Evolutionary conservation across 2,888 invertebrate species (phyloP).

Genomic region (Aporophyla lueneburgensis): DNA sequence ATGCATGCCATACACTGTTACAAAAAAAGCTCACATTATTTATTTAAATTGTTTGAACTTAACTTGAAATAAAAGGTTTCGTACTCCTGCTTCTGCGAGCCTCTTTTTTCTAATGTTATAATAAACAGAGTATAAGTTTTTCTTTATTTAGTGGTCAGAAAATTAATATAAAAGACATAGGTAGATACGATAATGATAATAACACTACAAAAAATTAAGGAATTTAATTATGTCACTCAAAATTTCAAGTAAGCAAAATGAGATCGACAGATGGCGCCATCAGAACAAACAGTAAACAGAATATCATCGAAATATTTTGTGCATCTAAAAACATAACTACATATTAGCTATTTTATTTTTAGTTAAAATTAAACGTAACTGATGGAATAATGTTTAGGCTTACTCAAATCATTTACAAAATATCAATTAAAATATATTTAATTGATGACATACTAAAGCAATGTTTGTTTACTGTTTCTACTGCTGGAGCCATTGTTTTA

Average conservation of each 20-base stretch:
- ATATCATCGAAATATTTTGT: background rate
- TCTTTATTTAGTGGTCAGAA: background rate
- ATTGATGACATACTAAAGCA: background rate
- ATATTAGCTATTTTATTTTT: background rate
- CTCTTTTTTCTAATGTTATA: no score
- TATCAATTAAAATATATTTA: background rate
- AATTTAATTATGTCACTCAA: background rate
- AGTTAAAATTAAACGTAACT: background rate
- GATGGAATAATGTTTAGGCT: background rate
- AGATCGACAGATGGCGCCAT: background rate
- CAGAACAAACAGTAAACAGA: constrained; percentile 2
- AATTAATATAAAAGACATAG: background rate
- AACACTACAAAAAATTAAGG: background rate
- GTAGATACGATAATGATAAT: background rate
- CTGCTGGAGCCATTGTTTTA: background rate
- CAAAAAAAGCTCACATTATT: no score
- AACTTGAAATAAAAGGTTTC: no score
- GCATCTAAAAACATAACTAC: no score
- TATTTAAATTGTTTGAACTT: no score
- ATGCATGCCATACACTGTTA: no score
- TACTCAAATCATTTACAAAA: background rate
- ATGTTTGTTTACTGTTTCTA: background rate
- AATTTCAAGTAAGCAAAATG: background rate
- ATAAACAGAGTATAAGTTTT: no score
- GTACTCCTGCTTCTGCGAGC: no score